A percentile compares a stretch with the other conserved stretches of the same genome.
Evolutionary conservation across 1,140 invertebrate species (phyloP).

Genomic region (Drosophila subpulchrella): DNA sequence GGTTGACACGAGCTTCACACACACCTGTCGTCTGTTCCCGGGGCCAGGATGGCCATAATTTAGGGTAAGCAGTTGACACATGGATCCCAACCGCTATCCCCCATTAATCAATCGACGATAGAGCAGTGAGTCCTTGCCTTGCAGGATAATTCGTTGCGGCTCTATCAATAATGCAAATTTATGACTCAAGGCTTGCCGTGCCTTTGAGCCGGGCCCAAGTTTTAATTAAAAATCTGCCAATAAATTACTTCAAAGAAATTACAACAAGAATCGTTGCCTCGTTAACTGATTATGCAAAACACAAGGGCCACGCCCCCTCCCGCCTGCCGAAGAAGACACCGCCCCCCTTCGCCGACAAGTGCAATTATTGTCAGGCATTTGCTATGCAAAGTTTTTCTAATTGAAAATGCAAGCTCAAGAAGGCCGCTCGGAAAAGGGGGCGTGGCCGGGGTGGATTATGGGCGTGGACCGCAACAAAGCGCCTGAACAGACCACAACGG

Average conservation of each 20-base stretch:
- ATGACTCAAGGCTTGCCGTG: slow-evolving; percentile 49
- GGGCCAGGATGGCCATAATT: slow-evolving; percentile 34
- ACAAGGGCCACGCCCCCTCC: slow-evolving; percentile 39
- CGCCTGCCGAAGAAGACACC: background rate
- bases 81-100: slow-evolving; percentile 18
- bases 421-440: slow-evolving; percentile 8
- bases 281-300: slow-evolving; percentile 83
- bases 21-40: slow-evolving; percentile 41
- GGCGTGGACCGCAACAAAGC: slow-evolving; percentile 55
- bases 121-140: slow-evolving; percentile 9
- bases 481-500: slow-evolving; percentile 50
- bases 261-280: slow-evolving; percentile 77
- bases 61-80: slow-evolving; percentile 53
- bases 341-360: slow-evolving; percentile 36
- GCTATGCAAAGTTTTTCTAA: slow-evolving; percentile 79
- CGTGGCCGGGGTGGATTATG: slow-evolving; percentile 17
- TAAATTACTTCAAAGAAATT: slow-evolving; percentile 81
- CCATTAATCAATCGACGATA: slow-evolving; percentile 44
- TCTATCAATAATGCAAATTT: slow-evolving; percentile 67
- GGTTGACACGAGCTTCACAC: slow-evolving; percentile 37
- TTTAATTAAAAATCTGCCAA: slow-evolving; percentile 82
- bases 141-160: slow-evolving; percentile 28
- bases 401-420: slow-evolving; percentile 78
- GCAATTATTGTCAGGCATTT: slow-evolving; percentile 78
- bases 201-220: slow-evolving; percentile 51